These are phyloP conservation scores for Pelecanoides urinatrix DNA, from an alignment of 2,113 vertebrate genomes.

Conservation along the genomic window DNA sequence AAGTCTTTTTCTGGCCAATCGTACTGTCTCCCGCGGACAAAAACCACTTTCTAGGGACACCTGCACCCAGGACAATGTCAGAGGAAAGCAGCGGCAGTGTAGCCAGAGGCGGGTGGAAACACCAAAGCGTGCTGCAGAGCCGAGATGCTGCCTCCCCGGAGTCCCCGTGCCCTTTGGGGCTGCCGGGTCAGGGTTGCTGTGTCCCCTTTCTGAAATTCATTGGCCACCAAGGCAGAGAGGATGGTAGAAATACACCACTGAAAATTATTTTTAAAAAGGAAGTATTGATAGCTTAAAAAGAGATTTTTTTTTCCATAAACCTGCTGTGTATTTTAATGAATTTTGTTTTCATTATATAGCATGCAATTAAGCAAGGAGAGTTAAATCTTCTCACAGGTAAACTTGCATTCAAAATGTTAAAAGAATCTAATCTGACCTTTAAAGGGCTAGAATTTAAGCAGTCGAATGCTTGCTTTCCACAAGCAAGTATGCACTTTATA, in stretches of 20 bases:
- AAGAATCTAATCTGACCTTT: background rate
- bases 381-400: background rate
- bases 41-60: background rate
- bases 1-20: rapidly evolving
- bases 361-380: background rate
- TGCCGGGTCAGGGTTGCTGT: no score
- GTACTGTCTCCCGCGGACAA: rapidly evolving
- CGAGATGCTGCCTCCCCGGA: rapidly evolving
- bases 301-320: background rate
- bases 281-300: background rate
- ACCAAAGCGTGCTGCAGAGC: background rate
- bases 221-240: background rate
- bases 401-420: background rate
- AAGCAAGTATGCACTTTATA: background rate
- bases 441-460: background rate
- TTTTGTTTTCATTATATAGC: background rate
- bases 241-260: background rate
- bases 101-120: rapidly evolving
- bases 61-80: rapidly evolving
- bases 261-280: background rate
- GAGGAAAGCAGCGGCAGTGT: rapidly evolving
- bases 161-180: rapidly evolving
- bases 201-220: background rate
- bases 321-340: background rate
- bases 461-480: background rate